Evolutionary conservation across 1,140 invertebrate genomes (phyloP).

Genomic region (Goniozus legneri): DNA sequence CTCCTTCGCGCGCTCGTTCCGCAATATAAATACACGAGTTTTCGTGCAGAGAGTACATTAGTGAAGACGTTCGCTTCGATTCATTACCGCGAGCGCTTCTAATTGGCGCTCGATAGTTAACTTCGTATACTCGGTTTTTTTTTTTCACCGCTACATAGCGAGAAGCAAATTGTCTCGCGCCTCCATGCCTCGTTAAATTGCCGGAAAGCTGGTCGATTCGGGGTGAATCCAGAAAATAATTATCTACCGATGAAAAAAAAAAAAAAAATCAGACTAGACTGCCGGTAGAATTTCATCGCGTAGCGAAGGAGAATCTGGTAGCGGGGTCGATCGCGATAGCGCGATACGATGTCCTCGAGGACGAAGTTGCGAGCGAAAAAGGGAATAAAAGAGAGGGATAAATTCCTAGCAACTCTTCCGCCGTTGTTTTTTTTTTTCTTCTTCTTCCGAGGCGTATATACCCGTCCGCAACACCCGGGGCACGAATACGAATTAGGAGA

Average conservation of each 20-base stretch:
- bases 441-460: conserved; percentile 34
- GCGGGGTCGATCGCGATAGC: no score
- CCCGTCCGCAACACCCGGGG: conserved; percentile 34
- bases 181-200: no score
- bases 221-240: no score
- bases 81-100: conserved; percentile 3
- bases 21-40: conserved; percentile 11
- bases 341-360: no score
- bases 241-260: no score
- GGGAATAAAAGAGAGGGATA: conserved; percentile 7
- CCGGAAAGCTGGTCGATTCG: no score
- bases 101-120: conserved; percentile 5
- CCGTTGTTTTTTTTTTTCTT: no score
- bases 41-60: conserved; percentile 1
- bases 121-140: background rate
- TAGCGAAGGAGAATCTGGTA: no score
- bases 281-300: no score
- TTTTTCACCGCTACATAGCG: no score
- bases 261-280: no score
- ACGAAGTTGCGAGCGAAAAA: conserved; percentile 5
- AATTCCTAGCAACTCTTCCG: conserved; percentile 27
- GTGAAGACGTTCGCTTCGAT: conserved; percentile 4
- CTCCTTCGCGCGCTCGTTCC: conserved; percentile 9
- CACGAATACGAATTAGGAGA: conserved; percentile 43
- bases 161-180: no score